Base-by-base conservation (phyloP, 2,797 vertebrate genomes). In the Phrynocephalus forsythii region DNA sequence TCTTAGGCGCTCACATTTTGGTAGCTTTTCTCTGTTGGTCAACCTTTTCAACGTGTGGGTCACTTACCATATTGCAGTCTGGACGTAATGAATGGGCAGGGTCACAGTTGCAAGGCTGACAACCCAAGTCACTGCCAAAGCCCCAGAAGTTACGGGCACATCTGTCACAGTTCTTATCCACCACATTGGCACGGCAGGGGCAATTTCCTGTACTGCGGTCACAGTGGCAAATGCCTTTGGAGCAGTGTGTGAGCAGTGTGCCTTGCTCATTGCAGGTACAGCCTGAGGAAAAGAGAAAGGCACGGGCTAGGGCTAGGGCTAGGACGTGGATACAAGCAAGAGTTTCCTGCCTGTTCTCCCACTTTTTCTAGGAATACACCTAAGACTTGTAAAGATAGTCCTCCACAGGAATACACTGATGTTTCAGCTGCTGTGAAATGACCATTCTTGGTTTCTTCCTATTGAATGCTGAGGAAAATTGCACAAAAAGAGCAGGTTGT, bases 101-200 rank as follows among this genome's bases (percentile, higher is more conserved):
- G 87, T 97, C 86, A 78, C 98, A 99, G 90, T 50, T 83, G 1
- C 98, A 99, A 2, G 96, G 93, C 91, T 98, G 94, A 1, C 98
- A 99, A 91, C 98, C 98, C 48, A 10, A 3, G 0, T 93, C 84
- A 0, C 91, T 95, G 1, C 98, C 97, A 0, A 97, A 97, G 90
- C 95, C 97, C 98, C 98, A 98, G 96, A 98, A 97, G 86, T 98
- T 93, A 0, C 95, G 73, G 8, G 96, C 94, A 0, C 98, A 98
- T 91, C 86, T 95, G 94, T 98, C 97, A 6, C 98, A 98, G 96
- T 94, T 97, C 90, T 89, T 94, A 18, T 97, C 97, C 5, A 93
- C 68, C 2, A 98, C 97, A 0, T 97, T 97, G 68, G 95, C 94
- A 68, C 93, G 95, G 95, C 98, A 99, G 5, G 94, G 93, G 10